Conservation (phyloP, 2,113 vertebrate species). For the Merops nubicus region DNA sequence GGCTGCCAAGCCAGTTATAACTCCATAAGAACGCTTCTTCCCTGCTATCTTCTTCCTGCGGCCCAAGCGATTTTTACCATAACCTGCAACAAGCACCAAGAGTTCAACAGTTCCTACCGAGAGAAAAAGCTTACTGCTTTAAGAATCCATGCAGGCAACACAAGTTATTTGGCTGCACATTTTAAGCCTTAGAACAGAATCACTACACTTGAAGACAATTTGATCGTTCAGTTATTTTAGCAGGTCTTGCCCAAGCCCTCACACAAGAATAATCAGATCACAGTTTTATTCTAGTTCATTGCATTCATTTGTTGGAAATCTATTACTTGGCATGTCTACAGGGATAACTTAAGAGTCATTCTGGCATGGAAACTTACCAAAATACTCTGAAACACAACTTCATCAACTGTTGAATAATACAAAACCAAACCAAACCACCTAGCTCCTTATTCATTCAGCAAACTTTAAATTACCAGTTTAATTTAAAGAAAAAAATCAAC, state of each 20-base stretch:
- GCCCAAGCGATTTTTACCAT: conserved; percentile 77
- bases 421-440: not conserved
- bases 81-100: conserved; percentile 55
- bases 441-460: not conserved
- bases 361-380: not conserved
- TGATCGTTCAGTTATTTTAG: not conserved
- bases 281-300: not conserved
- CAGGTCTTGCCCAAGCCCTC: not conserved
- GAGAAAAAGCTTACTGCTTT: not conserved
- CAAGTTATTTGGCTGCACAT: not conserved
- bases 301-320: not conserved
- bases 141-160: not conserved
- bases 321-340: not conserved
- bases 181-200: not conserved
- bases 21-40: conserved; percentile 84
- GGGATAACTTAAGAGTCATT: not conserved
- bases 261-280: not conserved
- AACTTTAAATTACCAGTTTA: not conserved
- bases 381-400: not conserved
- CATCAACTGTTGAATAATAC: not conserved
- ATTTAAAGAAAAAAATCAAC: not conserved
- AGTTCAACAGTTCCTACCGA: not conserved
- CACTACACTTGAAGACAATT: not conserved
- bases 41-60: conserved; percentile 73
- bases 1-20: conserved; percentile 90